Evolutionary conservation across 2,888 invertebrate species (phyloP), one percentile per base, ranked within the genome.

Genomic region (Coecobrya sp.): DNA sequence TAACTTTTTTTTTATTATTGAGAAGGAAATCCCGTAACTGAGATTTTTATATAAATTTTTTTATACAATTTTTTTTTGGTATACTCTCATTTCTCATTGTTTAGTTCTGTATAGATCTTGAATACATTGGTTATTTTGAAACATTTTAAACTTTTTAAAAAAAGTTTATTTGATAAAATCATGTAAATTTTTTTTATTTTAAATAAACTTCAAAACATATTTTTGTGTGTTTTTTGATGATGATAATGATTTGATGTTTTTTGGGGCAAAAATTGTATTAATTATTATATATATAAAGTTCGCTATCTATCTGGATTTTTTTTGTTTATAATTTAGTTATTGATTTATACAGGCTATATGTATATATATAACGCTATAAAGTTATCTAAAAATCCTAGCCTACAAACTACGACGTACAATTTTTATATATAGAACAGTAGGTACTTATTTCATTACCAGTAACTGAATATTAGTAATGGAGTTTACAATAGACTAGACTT

Each of bases 401-500:
- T 91, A 86, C 68, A 65, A 86, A 73, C 73, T 82, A 86, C 82
- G 59, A 86, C 19, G 19, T 70, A 81, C n/a, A n/a, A n/a, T 79
- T 59, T 79, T 82, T 36, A 82, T 36, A 52, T 59, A n/a, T 86
- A 92, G 89, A 92, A 92, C 89, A 92, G 85, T 92, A 92, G 92
- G 92, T 92, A 92, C 92, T 88, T 91, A 93, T 86, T 92, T 92
- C 91, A 93, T 91, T 91, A 93, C 91, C 91, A 91, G 88, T 93
- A 88, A 91, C 91, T 88, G 85, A 91, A 91, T 91, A 93, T 87
- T 93, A 91, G 84, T 92, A 87, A 92, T 93, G 92, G 91, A 91
- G 88, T 91, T 91, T 91, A 86, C 86, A 89, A 90, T 86, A 88
- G 94, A 94, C 94, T 94, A 95, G 94, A 95, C 93, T 92, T 95